Percentiles rank a stretch among this genome's conserved stretches.
Conservation (phyloP, 2,888 invertebrate genomes). For the Prosopocoilus inquinatus region DNA sequence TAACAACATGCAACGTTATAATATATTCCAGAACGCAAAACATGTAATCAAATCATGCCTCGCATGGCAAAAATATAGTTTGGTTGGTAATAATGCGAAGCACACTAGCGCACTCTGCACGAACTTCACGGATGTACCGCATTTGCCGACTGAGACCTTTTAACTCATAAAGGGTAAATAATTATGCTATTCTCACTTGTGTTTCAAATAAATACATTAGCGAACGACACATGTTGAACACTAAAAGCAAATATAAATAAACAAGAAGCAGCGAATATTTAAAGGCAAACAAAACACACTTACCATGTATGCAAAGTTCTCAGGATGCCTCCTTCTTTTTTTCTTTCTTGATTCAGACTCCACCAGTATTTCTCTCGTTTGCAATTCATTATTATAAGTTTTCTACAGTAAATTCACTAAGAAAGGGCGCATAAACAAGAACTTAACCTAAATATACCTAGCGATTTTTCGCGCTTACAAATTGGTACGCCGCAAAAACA, state of each 20-base stretch:
- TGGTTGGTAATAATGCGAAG: background rate
- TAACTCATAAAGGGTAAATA: background rate
- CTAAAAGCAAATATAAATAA: background rate
- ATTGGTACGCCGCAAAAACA: background rate
- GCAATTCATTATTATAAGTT: slow-evolving; percentile 5
- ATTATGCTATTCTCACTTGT: too few species aligned
- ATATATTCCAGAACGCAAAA: background rate
- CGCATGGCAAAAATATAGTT: too few species aligned
- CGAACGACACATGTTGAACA: background rate
- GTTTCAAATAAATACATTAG: too few species aligned
- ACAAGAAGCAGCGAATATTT: background rate
- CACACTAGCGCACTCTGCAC: slow-evolving; percentile 11
- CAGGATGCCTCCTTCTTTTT: background rate
- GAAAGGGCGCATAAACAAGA: slow-evolving; percentile 19
- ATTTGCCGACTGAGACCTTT: slow-evolving; percentile 9
- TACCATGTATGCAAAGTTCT: background rate
- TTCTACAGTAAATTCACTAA: slow-evolving; percentile 1
- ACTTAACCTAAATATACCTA: slow-evolving; percentile 17
- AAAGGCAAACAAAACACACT: background rate
- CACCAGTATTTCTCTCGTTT: background rate
- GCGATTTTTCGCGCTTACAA: too few species aligned
- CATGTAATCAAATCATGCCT: background rate
- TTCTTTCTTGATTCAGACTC: background rate
- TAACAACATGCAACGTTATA: background rate
- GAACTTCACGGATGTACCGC: slow-evolving; percentile 1